Base-by-base conservation (phyloP, 2,797 vertebrate species). In the Ctenopoma kingsleyae region DNA sequence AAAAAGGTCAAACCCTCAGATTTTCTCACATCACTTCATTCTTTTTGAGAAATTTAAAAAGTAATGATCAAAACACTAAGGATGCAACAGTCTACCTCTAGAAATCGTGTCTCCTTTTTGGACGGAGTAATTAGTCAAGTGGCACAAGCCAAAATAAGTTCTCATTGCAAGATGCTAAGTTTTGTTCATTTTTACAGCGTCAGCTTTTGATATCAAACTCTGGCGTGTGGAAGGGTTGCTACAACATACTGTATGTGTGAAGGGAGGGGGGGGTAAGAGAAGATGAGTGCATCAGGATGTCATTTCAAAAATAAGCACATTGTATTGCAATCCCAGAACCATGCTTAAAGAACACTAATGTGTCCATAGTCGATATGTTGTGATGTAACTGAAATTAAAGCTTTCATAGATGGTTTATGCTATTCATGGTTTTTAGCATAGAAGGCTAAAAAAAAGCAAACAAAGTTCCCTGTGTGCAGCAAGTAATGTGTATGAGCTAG, bases 351-450 rank as follows among this genome's bases (percentile, higher is more conserved):
- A 90, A 85, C 83, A 82, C 82, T 32, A 47, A 83, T 55, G 84
- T 83, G 78, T 80, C 81, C 83, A 23, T 81, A 74, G 74, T 78
- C 70, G 69, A 91, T 81, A 89, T 87, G 87, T 87, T 83, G 78
- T 84, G 79, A 76, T 79, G 75, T 80, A 78, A 87, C 81, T 86
- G 79, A 91, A 93, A 92, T 90, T 85, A 94, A 93, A 95, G 90
- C 91, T 93, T 87, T 91, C 61, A 41, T 73, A 83, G 77, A 90
- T 87, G 89, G 44, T 80, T 82, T 68, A 78, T 1, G 65, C 69
- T 84, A 71, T 74, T 85, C 22, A 23, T 73, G 71, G 69, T 70
- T 76, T 72, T 70, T 73, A 87, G 84, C 80, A 81, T 85, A 87
- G 59, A 69, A 83, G 79, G 84, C 80, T 75, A 73, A 87, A 60